Conservation (phyloP, 2,888 invertebrate genomes). For the Chaetogeoica ovagalla region DNA sequence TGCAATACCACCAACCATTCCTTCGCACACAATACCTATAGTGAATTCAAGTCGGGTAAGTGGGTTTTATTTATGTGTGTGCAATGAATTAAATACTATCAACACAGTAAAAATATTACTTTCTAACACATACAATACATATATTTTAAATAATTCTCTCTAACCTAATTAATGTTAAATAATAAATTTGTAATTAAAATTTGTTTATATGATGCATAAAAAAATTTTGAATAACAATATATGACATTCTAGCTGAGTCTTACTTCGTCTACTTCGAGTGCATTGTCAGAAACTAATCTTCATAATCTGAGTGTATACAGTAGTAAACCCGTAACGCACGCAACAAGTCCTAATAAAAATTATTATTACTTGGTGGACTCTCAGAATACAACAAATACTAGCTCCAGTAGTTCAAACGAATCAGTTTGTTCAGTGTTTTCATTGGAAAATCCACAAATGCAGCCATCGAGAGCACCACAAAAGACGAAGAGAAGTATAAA, state of each 20-base stretch:
- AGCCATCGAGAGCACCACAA: conserved; percentile 56
- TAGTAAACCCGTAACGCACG: conserved; percentile 31
- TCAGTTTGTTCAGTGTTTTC: conserved; percentile 75
- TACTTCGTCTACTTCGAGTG: conserved; percentile 54
- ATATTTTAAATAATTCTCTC: too few relatives aligned
- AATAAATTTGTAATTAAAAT: too few relatives aligned
- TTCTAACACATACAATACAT: too few relatives aligned
- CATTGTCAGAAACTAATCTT: conserved; percentile 47
- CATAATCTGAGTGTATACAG: conserved; percentile 28
- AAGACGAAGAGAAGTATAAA: conserved; percentile 57
- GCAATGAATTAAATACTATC: background rate
- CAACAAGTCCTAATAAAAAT: conserved; percentile 44
- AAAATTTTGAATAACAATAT: background rate
- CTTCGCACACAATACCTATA: conserved; percentile 37
- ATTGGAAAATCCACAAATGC: conserved; percentile 53
- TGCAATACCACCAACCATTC: conserved; percentile 48
- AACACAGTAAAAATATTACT: background rate
- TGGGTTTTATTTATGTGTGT: background rate
- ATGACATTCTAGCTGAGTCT: conserved; percentile 24
- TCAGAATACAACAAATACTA: conserved; percentile 56
- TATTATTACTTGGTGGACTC: conserved; percentile 40
- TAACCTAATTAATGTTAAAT: too few relatives aligned
- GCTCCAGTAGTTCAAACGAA: conserved; percentile 82
- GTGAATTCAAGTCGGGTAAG: conserved; percentile 51
- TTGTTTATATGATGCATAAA: too few relatives aligned